Percentiles rank a stretch among this genome's conserved stretches.
Conservation (phyloP, 2,113 vertebrate species). For the Muntiacus reevesi region DNA sequence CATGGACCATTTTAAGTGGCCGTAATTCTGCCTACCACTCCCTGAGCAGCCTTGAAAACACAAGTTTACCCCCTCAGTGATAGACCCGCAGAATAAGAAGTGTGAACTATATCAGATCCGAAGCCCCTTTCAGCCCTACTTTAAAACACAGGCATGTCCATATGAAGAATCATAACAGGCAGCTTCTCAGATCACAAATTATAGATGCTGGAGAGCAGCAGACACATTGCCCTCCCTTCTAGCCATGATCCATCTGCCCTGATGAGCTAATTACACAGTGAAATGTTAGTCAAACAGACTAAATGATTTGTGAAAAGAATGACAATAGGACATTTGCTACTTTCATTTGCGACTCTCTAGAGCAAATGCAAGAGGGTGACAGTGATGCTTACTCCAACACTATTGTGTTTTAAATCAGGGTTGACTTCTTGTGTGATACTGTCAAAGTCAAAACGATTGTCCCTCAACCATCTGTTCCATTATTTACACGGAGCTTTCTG, state of each 20-base stretch:
- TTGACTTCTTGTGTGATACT: background rate
- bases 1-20: background rate
- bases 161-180: background rate
- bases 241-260: background rate
- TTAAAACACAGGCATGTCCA: background rate
- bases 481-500: background rate
- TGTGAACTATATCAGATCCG: background rate
- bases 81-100: background rate
- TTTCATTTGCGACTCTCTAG: background rate
- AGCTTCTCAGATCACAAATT: background rate
- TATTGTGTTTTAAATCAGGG: background rate
- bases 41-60: background rate
- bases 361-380: background rate
- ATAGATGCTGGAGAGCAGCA: background rate
- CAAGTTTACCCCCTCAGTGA: background rate
- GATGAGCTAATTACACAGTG: background rate
- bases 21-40: background rate
- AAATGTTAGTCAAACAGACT: background rate
- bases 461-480: slow-evolving; percentile 34
- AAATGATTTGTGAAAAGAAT: slow-evolving; percentile 25
- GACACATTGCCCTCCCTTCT: background rate
- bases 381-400: background rate
- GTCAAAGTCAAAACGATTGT: slow-evolving; percentile 35
- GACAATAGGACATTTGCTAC: background rate
- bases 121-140: background rate